Evolutionary conservation across 2,113 vertebrate genomes (phyloP).

Genomic region (Blennius ocellaris): DNA sequence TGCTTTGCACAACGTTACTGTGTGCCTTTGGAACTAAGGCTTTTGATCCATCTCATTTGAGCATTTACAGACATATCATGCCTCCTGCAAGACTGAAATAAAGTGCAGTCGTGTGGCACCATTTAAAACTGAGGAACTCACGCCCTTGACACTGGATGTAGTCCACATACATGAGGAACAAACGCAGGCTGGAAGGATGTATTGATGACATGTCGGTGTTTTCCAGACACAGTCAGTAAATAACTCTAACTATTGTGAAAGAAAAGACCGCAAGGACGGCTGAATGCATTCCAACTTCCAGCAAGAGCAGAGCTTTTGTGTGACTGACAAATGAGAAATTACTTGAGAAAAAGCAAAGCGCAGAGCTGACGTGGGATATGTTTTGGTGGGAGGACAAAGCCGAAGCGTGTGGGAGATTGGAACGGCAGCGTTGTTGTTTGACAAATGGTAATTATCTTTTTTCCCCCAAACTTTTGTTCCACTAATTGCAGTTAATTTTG

Average conservation of each 20-base stretch:
- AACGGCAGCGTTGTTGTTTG: constrained; percentile 68
- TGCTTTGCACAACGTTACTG: constrained; percentile 17
- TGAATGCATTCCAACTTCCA: constrained; percentile 53
- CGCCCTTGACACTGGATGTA: too few relatives aligned
- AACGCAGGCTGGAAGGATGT: constrained; percentile 13
- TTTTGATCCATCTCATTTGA: constrained; percentile 21
- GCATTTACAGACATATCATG: constrained; percentile 11
- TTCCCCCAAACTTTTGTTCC: constrained; percentile 56
- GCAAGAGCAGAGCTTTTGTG: constrained; percentile 65
- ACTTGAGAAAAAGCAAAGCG: constrained; percentile 41
- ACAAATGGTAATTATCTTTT: constrained; percentile 77
- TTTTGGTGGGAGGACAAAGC: constrained; percentile 72
- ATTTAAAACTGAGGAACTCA: constrained; percentile 31
- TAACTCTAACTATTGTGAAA: constrained; percentile 30
- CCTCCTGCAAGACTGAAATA: constrained; percentile 7
- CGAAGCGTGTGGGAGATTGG: constrained; percentile 65
- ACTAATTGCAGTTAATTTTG: constrained; percentile 75
- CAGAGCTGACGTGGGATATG: constrained; percentile 44
- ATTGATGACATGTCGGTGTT: constrained; percentile 55
- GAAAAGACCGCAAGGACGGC: constrained; percentile 22
- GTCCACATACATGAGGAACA: background rate
- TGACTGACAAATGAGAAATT: constrained; percentile 65
- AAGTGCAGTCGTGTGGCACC: background rate
- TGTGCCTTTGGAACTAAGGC: constrained; percentile 25
- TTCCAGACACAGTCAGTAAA: constrained; percentile 39